A percentile compares a stretch with the other conserved stretches of the same genome.
phyloP scores from a whole-genome alignment of 1,140 invertebrate genomes.

The Helicorthomorpha holstii region DNA sequence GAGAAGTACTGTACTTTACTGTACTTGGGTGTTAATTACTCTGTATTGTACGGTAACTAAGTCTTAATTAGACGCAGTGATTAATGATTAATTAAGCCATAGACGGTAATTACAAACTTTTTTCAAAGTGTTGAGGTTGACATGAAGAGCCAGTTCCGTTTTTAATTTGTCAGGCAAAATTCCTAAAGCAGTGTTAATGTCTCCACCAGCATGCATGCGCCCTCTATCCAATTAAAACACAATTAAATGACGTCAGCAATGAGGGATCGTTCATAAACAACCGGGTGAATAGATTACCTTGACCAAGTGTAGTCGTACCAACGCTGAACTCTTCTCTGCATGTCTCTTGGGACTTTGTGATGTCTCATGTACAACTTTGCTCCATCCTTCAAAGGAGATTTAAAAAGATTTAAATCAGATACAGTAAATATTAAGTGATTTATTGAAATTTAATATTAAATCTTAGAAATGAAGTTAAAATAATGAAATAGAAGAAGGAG shows the following conservation, averaged over 20 bases:
- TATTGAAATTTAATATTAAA: not conserved
- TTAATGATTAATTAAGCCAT: not conserved
- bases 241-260: not conserved
- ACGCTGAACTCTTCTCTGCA: conserved; percentile 79
- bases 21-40: no score
- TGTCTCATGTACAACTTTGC: conserved; percentile 94
- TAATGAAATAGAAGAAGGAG: conserved; percentile 1
- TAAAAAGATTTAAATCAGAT: no score
- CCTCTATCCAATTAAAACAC: conserved; percentile 38
- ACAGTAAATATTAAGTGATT: not conserved
- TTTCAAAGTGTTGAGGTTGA: conserved; percentile 85
- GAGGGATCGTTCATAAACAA: not conserved
- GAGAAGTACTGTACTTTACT: no score
- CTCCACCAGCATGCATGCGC: conserved; percentile 84
- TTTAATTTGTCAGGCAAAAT: conserved; percentile 88
- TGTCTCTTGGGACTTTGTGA: conserved; percentile 85
- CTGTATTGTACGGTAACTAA: not conserved
- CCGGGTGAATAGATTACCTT: no score
- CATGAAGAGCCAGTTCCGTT: conserved; percentile 87
- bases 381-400: conserved; percentile 43
- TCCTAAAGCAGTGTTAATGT: conserved; percentile 85
- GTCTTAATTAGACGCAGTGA: not conserved
- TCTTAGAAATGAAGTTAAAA: not conserved
- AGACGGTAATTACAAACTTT: conserved; percentile 45
- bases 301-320: conserved; percentile 99